Base-by-base conservation (phyloP, 2,113 vertebrate species). In the Takifugu flavidus region DNA sequence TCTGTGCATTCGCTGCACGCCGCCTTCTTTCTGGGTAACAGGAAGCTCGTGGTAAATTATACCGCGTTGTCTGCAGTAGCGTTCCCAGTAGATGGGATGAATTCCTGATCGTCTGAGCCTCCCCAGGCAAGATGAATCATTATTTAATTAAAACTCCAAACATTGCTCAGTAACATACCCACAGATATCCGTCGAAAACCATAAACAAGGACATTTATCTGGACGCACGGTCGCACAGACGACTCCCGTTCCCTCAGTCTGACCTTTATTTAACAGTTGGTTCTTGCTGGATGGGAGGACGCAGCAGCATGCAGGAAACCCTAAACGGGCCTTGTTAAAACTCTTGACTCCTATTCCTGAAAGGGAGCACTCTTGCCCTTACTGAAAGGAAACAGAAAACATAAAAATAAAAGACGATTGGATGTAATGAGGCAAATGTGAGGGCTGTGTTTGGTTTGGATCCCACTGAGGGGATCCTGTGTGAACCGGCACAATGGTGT, bases 241-340 rank as follows among this genome's bases (percentile, higher is more conserved):
- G 60, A 83, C 84, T 79, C 83, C 65, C 76, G 75, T 54, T 80
- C 62, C 65, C 62, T 75, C 63, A 58, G 59, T 65, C 53, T 82
- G 79, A 82, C 80, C 82, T 85, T 86, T 82, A 85, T 83, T 85
- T 80, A 83, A 75, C 75, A 25, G 67, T 76, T 75, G 63, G 54
- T 72, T 10, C 6, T 39, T 39, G 34, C 64, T 59, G 12, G 2
- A 67, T 74, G 59, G 72, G 68, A 72, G 56, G 63, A 74, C 68
- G 76, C 56, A 26, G 69, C 69, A 72, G 72, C 52, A 72, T 27
- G 62, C 6, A 2, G 12, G 60, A 73, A 57, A 59, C 70, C 78
- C 46, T 83, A 77, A 67, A 82, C 79, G 67, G 44, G 27, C 66
- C 75, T 67, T 55, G 61, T 86, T 83, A 67, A 78, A 85, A 73